phyloP scores from a whole-genome alignment of 2,113 vertebrate genomes.

The Octodon degus region DNA sequence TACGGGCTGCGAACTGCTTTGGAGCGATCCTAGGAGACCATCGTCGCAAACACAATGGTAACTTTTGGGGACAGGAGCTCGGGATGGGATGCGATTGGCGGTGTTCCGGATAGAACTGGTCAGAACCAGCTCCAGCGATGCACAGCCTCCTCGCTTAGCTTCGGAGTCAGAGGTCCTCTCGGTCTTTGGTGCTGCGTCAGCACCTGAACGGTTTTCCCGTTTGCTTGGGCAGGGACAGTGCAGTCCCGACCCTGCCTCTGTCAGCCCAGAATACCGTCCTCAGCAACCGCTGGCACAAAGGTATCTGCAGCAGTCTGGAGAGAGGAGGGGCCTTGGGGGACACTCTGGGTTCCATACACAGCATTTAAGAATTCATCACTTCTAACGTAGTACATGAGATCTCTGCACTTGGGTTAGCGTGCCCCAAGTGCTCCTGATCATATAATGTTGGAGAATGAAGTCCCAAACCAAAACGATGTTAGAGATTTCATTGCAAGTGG shows the following conservation, averaged over 20 bases:
- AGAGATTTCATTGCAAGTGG: neutral
- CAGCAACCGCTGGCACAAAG: neutral
- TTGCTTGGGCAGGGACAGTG: neutral
- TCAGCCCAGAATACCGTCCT: neutral
- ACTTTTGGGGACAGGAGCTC: neutral
- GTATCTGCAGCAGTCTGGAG: neutral
- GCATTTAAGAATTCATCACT: neutral
- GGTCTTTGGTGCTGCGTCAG: neutral
- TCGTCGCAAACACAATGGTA: neutral
- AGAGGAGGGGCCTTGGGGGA: neutral
- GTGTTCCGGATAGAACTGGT: neutral
- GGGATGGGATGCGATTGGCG: neutral
- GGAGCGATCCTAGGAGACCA: neutral
- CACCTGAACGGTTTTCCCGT: neutral
- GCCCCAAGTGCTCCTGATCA: too few species aligned
- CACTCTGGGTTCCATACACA: neutral
- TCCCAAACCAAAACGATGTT: neutral
- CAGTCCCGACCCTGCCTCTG: neutral
- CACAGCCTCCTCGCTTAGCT: neutral
- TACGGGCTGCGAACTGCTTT: neutral
- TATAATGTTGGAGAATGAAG: neutral
- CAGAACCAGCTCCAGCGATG: neutral
- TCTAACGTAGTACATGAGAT: neutral
- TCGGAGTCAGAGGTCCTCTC: accelerated
- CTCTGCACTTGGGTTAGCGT: neutral